Conservation (phyloP, 2,797 vertebrate genomes). For the Ibycter americanus region DNA sequence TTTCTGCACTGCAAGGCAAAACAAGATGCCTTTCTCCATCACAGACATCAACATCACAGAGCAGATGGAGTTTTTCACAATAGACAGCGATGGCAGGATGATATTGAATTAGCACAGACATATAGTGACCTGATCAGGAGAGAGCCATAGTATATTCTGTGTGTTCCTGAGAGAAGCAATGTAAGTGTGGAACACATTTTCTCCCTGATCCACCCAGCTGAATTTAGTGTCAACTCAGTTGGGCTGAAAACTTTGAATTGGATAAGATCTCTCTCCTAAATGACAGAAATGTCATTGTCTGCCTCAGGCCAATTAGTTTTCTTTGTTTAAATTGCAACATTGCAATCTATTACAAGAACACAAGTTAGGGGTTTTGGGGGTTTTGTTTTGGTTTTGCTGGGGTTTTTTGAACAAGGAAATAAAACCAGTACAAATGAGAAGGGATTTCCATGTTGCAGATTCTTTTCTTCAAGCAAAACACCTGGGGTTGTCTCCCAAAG, state of each 20-base stretch:
- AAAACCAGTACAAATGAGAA: background rate
- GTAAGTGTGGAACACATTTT: background rate
- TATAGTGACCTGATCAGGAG: background rate
- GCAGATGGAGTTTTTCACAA: background rate
- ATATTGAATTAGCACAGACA: background rate
- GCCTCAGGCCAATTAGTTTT: background rate
- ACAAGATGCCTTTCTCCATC: no score
- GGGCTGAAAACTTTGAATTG: background rate
- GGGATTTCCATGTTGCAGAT: background rate
- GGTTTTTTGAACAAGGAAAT: background rate
- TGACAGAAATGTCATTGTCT: background rate
- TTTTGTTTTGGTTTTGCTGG: background rate
- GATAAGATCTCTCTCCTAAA: background rate
- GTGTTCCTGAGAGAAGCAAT: background rate
- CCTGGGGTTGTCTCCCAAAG: background rate
- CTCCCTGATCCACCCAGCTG: background rate
- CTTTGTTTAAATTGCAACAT: background rate
- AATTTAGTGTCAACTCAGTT: background rate
- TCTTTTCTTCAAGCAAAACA: background rate
- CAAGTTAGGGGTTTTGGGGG: accelerated
- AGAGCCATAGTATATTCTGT: background rate
- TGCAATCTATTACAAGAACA: background rate
- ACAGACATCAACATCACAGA: no score
- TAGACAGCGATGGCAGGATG: background rate
- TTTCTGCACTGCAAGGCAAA: background rate